Evolutionary conservation across 2,888 invertebrate species (phyloP), one percentile per base, ranked within the genome.

Genomic region (Eristalis intricaria): DNA sequence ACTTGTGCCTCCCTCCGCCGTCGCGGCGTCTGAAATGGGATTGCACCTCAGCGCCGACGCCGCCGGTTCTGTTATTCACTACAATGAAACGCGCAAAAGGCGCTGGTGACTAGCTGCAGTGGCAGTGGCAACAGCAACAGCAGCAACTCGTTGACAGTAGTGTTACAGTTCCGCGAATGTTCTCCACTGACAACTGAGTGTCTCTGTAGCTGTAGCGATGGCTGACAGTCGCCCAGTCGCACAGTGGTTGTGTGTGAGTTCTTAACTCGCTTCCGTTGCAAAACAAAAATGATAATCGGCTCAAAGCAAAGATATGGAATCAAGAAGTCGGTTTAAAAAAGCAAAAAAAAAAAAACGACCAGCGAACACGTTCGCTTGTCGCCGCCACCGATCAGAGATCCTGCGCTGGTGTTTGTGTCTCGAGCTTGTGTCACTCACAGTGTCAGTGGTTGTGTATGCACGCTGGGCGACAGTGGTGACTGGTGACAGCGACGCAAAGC

Each of bases 81-180:
- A 50, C 50, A 50, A 50, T 23, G 43, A 60, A 66, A 68, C 65
- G 70, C 71, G 64, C 74, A 71, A 40, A 78, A 78, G 78, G 82
- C 82, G 70, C 66, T 50, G 19, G 50, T 50, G 50, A 19, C 50
- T 50, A 19, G n/a, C 43, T 43, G 43, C 43, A 43, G 43, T 5
- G 15, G 4, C 43, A 43, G 43, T 7, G 19, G 19, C 43, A 50
- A n/a, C n/a, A n/a, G 43, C 43, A 50, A 50, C 50, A 19, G 19
- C n/a, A 50, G 63, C 66, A 74, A 82, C 78, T 86, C 70, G 78
- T 78, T 86, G 74, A 74, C 81, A 86, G 79, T 71, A 60, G 64
- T 77, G 76, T 69, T 78, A 82, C 78, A 86, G 78, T 86, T 86
- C 68, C 65, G 58, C 66, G 70, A 77, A 71, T 65, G 38, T 38